These are phyloP conservation scores for Liopterus haemorrhoidalis DNA, from an alignment of 2,888 invertebrate species.

Conservation along the genomic window DNA sequence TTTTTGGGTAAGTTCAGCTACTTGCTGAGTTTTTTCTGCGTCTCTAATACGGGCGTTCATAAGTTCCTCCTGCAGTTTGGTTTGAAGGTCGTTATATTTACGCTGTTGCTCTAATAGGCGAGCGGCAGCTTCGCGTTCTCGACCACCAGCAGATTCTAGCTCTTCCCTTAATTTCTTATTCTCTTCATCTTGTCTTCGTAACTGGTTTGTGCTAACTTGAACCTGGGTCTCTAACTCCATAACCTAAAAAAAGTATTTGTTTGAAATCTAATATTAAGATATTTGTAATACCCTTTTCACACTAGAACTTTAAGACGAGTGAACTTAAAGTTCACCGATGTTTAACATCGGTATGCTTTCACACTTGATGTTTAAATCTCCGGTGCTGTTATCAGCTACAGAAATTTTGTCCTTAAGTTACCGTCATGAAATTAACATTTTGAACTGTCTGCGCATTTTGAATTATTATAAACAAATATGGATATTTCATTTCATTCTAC, in stretches of 20 bases:
- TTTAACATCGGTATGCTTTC: too few species aligned
- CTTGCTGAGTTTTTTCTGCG: constrained; percentile 88
- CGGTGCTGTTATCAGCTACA: too few species aligned
- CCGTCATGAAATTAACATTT: too few species aligned
- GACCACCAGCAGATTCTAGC: constrained; percentile 65
- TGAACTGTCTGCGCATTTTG: too few species aligned
- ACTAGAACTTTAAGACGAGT: too few species aligned
- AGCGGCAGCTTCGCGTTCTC: constrained; percentile 69
- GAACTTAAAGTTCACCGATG: too few species aligned
- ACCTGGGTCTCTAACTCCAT: constrained; percentile 97
- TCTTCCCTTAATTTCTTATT: constrained; percentile 75
- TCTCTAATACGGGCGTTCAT: constrained; percentile 92
- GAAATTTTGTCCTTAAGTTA: too few species aligned
- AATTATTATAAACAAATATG: too few species aligned
- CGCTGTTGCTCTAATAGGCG: constrained; percentile 80
- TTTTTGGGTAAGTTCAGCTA: constrained; percentile 89
- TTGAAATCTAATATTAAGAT: background rate
- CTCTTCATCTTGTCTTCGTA: constrained; percentile 89
- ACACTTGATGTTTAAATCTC: too few species aligned
- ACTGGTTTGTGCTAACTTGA: constrained; percentile 81
- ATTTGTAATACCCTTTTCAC: too few species aligned
- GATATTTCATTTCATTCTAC: too few species aligned
- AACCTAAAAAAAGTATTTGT: constrained; percentile 46
- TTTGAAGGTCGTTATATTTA: constrained; percentile 61
- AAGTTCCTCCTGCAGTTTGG: constrained; percentile 76